phyloP scores from a whole-genome alignment of 2,888 invertebrate genomes.

The Oscheius sp. region DNA sequence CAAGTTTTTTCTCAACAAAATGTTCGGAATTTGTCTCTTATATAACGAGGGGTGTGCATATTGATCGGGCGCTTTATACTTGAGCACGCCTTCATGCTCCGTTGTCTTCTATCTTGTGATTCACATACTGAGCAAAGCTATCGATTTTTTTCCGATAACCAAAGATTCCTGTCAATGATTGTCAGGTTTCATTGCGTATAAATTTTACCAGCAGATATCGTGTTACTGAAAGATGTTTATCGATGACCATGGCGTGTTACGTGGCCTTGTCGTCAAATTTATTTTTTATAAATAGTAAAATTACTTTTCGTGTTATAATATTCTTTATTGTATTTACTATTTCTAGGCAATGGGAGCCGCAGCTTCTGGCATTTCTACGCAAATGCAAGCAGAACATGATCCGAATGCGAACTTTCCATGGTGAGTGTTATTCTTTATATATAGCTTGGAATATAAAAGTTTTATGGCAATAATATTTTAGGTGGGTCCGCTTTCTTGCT shows the following conservation, averaged over 20 bases:
- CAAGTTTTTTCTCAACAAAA: too few species aligned
- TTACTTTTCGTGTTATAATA: background rate
- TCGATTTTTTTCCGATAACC: too few species aligned
- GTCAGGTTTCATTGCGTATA: too few species aligned
- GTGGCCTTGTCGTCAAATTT: background rate
- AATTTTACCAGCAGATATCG: background rate
- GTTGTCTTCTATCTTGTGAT: too few species aligned
- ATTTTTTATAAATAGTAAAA: background rate
- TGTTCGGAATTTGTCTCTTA: too few species aligned
- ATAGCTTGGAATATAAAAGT: background rate
- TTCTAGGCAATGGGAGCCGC: constrained; percentile 56
- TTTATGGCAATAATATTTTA: constrained; percentile 33
- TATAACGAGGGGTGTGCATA: too few species aligned
- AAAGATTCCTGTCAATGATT: too few species aligned
- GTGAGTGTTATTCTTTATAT: constrained; percentile 22
- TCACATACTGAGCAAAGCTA: too few species aligned
- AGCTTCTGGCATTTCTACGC: constrained; percentile 60
- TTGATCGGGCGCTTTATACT: too few species aligned
- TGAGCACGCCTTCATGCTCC: too few species aligned
- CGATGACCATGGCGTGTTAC: background rate
- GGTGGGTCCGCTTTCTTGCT: constrained; percentile 67
- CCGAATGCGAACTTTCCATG: constrained; percentile 64
- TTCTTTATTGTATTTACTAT: background rate
- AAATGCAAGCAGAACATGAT: constrained; percentile 69
- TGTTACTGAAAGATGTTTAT: background rate